Base-by-base conservation (phyloP, 2,797 vertebrate species). In the Notoglanidium macrostoma region DNA sequence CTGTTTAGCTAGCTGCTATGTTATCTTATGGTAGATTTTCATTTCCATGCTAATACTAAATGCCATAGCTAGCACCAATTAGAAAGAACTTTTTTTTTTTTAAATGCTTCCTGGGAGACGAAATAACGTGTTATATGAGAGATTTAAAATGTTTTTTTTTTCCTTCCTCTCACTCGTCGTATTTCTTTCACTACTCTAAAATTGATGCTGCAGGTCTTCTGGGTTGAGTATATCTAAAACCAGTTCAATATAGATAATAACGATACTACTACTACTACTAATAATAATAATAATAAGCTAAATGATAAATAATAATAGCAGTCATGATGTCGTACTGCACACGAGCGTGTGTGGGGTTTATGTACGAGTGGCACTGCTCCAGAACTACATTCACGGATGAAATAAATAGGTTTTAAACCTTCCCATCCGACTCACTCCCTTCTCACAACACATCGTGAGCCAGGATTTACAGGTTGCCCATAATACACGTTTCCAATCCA, bases 381-480 rank as follows among this genome's bases (percentile, higher is more conserved):
- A 68, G 63, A 51, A 57, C 73, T 84, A 46, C n/a, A 63, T 54
- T 77, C 65, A 32, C 59, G 49, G 55, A 29, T 49, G 3, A 87
- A 51, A 83, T 74, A 19, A 35, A 74, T 65, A 59, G 51, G 1
- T 86, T 63, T 74, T 46, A 26, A 70, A 84, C 82, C 72, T 81
- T 68, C 49, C 23, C 59, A 12, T 67, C 44, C 26, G 49, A 76
- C 35, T 59, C 49, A 54, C 63, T 68, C 86, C 29, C 8, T 8
- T 77, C 67, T 65, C 84, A 77, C 63, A 76, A 49, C 49, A 49
- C 65, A 73, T 23, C 65, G 49, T 87, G 87, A 35, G 57, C 81
- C 82, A 83, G 49, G 74, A 81, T 86, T 87, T 87, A 76, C 55
- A 51, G 59, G 81, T 70, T 85, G 78, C 85, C 89, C 82, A 86